Base-by-base conservation (phyloP, 2,797 vertebrate genomes). In the Megaceryle alcyon region DNA sequence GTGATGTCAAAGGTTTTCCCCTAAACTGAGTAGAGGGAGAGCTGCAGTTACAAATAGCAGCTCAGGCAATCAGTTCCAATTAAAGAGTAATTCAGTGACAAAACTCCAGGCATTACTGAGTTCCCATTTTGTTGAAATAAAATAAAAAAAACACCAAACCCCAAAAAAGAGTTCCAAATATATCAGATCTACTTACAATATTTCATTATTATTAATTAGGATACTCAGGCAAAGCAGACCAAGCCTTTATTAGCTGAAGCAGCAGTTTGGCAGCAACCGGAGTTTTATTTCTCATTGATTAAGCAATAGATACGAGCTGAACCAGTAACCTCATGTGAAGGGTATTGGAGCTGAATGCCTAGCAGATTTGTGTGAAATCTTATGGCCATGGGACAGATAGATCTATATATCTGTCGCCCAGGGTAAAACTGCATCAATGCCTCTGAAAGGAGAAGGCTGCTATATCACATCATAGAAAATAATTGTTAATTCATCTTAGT, bases 211-310 rank as follows among this genome's bases (percentile, higher is more conserved):
- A 87, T 54, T 94, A 91, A 97, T 96, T 92, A 97, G 94, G 84
- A 96, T 90, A 80, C 60, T 77, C 66, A 69, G 41, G 46, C n/a
- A 95, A 95, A 94, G 79, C 78, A 94, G 94, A 97, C 88, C 88
- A 97, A 93, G 49, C 91, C 69, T 93, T 86, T 84, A 96, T 84
- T 92, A 97, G 84, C 92, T 97, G 96, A 98, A 97, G 93, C 93
- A 96, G 96, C 94, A 94, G 33, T 95, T 94, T 91, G 68, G 92
- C 81, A 90, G 75, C 0, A 3, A 63, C 77, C 75, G 51, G 93
- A 82, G 87, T 96, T 98, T 96, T 97, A 96, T 97, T 96, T 96
- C 89, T 94, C 93, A 97, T 96, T 97, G 97, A 97, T 97, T 97
- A 96, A 96, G 94, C 96, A 97, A 97, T 96, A 97, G 92, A 96